Conservation (phyloP, 2,888 invertebrate genomes). For the Drosophila neoperkinsi region DNA sequence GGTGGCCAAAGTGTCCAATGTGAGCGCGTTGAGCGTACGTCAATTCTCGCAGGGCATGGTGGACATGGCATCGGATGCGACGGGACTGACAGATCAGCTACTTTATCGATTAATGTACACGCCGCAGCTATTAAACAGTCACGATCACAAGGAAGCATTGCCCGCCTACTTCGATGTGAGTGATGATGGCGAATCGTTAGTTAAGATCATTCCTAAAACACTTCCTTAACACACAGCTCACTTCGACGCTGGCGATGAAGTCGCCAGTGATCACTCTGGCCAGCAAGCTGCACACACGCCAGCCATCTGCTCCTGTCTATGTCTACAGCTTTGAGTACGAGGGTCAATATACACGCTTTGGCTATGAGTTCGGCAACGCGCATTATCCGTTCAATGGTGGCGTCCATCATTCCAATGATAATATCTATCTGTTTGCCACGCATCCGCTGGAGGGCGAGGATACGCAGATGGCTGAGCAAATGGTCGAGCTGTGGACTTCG, state of each 20-base stretch:
- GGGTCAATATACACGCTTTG: slow-evolving; percentile 85
- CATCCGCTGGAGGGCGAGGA: slow-evolving; percentile 82
- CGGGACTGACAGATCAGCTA: slow-evolving; percentile 78
- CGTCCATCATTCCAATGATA: slow-evolving; percentile 87
- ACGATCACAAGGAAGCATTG: slow-evolving; percentile 84
- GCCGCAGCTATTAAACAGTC: slow-evolving; percentile 79
- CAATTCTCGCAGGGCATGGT: slow-evolving; percentile 65
- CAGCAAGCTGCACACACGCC: slow-evolving; percentile 64
- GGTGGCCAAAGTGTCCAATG: slow-evolving; percentile 29
- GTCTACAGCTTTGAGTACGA: slow-evolving; percentile 86
- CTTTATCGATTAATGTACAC: slow-evolving; percentile 84
- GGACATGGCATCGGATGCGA: slow-evolving; percentile 57
- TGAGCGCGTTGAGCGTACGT: slow-evolving; percentile 68
- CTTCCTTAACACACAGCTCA: slow-evolving; percentile 54
- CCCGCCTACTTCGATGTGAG: slow-evolving; percentile 86
- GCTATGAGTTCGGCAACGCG: slow-evolving; percentile 84
- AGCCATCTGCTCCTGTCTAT: slow-evolving; percentile 82
- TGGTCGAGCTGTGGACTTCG: slow-evolving; percentile 85
- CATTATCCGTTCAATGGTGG: slow-evolving; percentile 86
- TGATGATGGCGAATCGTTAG: slow-evolving; percentile 1
- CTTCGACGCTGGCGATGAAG: slow-evolving; percentile 83
- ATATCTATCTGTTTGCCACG: slow-evolving; percentile 87
- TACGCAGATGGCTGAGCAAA: slow-evolving; percentile 84
- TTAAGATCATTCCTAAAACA: not conserved
- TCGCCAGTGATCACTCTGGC: slow-evolving; percentile 85